Percentiles rank a stretch among this genome's conserved stretches.
phyloP scores from a whole-genome alignment of 23 tunicate genomes.

The Halocynthia aurantium region DNA sequence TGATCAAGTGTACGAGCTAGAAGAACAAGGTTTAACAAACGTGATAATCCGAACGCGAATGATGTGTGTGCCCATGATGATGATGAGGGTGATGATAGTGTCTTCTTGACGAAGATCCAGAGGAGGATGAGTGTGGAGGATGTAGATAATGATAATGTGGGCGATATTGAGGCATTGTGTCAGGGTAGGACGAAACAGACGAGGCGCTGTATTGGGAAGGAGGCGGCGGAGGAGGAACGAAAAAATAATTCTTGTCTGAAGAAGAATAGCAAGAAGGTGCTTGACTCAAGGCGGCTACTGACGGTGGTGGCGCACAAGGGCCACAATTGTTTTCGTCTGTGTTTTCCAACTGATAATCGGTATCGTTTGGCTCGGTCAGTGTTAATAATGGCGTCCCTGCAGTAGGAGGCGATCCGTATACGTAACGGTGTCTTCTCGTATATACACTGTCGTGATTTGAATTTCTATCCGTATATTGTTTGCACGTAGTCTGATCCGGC shows the following conservation, averaged over 20 bases:
- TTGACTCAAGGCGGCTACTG: neutral
- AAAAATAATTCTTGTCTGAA: neutral
- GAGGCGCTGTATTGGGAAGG: constrained; percentile 24
- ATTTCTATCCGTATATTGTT: too few species aligned
- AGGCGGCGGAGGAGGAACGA: constrained; percentile 12
- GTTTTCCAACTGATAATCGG: neutral
- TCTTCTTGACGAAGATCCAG: too few species aligned
- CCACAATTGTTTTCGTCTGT: constrained; percentile 18
- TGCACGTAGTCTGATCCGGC: neutral
- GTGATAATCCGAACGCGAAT: too few species aligned
- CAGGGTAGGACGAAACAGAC: constrained; percentile 17
- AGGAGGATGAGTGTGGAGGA: neutral
- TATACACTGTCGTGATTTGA: too few species aligned
- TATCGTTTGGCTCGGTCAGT: constrained; percentile 16
- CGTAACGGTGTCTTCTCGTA: too few species aligned
- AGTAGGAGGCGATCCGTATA: constrained; percentile 8
- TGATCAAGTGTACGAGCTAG: too few species aligned
- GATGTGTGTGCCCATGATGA: too few species aligned
- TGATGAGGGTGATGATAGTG: too few species aligned
- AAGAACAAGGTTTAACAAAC: too few species aligned
- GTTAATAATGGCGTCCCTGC: constrained; percentile 19
- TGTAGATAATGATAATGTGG: constrained; percentile 25
- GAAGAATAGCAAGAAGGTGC: neutral
- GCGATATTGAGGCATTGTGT: constrained; percentile 2
- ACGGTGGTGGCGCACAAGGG: constrained; percentile 19